Evolutionary conservation across 1,140 invertebrate species (phyloP), one percentile per base, ranked within the genome.

Genomic region (Holcopasites calliopsidis): DNA sequence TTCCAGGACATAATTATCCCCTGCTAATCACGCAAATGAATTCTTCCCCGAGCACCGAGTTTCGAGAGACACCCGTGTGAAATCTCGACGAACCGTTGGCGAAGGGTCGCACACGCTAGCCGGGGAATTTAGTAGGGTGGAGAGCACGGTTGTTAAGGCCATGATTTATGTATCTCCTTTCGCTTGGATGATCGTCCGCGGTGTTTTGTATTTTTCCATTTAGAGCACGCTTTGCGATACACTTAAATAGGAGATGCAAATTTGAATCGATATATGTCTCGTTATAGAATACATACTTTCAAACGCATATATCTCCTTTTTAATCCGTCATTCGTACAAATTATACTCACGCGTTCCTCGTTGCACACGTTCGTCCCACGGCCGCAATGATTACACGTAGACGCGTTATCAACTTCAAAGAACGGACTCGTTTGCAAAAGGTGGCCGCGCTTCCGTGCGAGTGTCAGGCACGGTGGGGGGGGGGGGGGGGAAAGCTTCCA

Each of bases 11-110:
- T 73, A 55, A 73, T 73, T 55, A 55, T n/a, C n/a, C 18, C 38
- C 28, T 16, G 61, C 50, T 73, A 73, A 73, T 73, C 71, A 35
- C 71, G 38, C 18, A 31, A 54, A 52, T 44, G 44, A 65, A 65
- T 73, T 64, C 60, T 65, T 73, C 65, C 60, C 26, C 18, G 23
- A 21, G 57, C 7, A n/a, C 28, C 21, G 44, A 21, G 52, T 72
- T 52, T 58, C 54, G 40, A 1, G 54, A 33, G 10, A 6, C 7
- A 3, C 40, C 6, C 28, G n/a, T 3, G 54, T 44, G 13, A 35
- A 47, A 58, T 58, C 38, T 26, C 68, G 62, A 38, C n/a, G 28
- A 44, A 28, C 28, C 50, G 49, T 31, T n/a, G n/a, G n/a, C n/a
- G n/a, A 75, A 77, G 60, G 31, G 21, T 21, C 26, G 4, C 16